Evolutionary conservation across 2,888 invertebrate genomes (phyloP).

Genomic region (Craniophora ligustri): DNA sequence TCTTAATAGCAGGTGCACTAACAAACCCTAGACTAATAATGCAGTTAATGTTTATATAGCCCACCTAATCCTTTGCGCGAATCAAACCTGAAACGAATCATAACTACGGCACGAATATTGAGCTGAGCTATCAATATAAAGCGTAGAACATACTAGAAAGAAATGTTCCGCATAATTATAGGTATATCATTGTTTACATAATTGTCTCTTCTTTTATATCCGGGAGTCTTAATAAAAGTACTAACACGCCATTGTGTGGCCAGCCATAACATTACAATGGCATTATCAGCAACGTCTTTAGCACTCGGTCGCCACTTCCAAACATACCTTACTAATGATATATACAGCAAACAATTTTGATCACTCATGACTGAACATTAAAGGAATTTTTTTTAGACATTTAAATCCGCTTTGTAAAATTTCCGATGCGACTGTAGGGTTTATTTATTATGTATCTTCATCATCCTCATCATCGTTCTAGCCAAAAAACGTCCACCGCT

Average conservation of each 20-base stretch:
- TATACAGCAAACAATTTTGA: neutral
- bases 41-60: too few species aligned
- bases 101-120: too few species aligned
- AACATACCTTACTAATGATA: neutral
- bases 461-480: too few species aligned
- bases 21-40: too few species aligned
- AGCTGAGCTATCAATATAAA: too few species aligned
- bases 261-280: neutral
- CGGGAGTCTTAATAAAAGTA: neutral
- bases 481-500: too few species aligned
- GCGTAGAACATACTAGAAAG: neutral
- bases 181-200: neutral
- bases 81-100: too few species aligned
- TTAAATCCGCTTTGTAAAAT: neutral
- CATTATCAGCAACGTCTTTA: neutral
- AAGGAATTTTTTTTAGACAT: neutral
- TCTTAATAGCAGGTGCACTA: too few species aligned
- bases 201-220: neutral
- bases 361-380: neutral
- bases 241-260: neutral
- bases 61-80: too few species aligned
- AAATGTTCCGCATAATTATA: too few species aligned
- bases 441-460: too few species aligned
- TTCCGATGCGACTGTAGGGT: too few species aligned
- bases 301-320: neutral